These are phyloP conservation scores for Antheraea mylitta DNA, from an alignment of 1,140 invertebrate genomes.

Conservation along the genomic window DNA sequence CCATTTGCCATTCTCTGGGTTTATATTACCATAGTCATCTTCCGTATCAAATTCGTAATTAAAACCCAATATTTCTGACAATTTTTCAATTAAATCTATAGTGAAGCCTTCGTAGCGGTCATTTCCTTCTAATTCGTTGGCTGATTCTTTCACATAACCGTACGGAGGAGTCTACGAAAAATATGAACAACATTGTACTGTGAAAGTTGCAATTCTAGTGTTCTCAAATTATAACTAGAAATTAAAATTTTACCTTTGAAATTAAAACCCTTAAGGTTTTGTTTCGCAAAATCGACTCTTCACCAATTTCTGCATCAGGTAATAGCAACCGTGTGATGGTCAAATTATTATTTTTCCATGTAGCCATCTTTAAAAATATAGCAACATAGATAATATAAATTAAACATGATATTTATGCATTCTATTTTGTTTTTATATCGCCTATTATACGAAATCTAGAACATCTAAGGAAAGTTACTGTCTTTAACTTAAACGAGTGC, in stretches of 20 bases:
- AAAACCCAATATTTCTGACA: constrained; percentile 90
- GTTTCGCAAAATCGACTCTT: constrained; percentile 60
- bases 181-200: not conserved
- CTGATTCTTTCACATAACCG: constrained; percentile 88
- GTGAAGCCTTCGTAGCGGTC: constrained; percentile 89
- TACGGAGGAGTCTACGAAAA: constrained; percentile 86
- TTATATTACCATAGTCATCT: constrained; percentile 86
- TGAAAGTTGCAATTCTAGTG: not conserved
- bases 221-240: not conserved
- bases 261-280: constrained; percentile 88
- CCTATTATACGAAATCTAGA: too few relatives aligned
- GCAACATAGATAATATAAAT: constrained; percentile 6
- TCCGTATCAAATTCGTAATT: constrained; percentile 91
- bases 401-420: not conserved
- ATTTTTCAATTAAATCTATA: constrained; percentile 88
- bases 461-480: too few relatives aligned
- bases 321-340: constrained; percentile 41
- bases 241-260: constrained; percentile 84
- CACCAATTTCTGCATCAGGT: constrained; percentile 46
- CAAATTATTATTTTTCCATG: constrained; percentile 44
- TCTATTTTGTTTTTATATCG: too few relatives aligned
- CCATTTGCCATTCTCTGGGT: constrained; percentile 86
- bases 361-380: constrained; percentile 47
- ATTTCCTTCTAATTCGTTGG: constrained; percentile 85
- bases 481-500: too few relatives aligned